Evolutionary conservation across 2,888 invertebrate species (phyloP), one percentile per base, ranked within the genome.

Genomic region (Lasioglossum malachurum): DNA sequence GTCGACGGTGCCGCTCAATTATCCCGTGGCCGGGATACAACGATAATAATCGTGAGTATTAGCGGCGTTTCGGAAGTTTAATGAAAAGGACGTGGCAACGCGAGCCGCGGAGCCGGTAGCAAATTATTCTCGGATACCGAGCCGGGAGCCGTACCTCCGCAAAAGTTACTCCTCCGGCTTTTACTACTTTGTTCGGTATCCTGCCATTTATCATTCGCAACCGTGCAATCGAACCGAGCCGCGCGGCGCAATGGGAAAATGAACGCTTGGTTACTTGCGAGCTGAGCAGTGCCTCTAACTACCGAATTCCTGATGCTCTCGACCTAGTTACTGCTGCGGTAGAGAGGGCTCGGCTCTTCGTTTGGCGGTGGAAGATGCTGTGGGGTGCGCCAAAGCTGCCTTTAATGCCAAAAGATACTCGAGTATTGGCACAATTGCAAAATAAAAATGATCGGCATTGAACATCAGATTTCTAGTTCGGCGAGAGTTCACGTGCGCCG

Each of bases 31-130:
- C 57, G 84, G 80, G 76, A 82, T 84, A 89, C 87, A n/a, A 80
- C 82, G 89, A 87, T 89, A 91, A 91, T 88, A 89, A 88, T 86
- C 76, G 83, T 69, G 88, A 86, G 73, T 88, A 89, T 91, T 88
- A 89, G 80, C 91, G 90, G 88, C 86, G 88, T 91, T 91, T 91
- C 91, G 91, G 90, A 84, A 78, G 84, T 84, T 88, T 88, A 88
- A 90, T 89, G 90, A 90, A 86, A 90, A 90, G 87, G 89, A 90
- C 89, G 88, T 83, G 83, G 88, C 87, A 84, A 82, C 79, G 82
- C 84, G 83, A 90, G 84, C 80, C 72, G 71, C 27, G 49, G 73
- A 49, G 83, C 79, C 85, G 86, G 86, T 88, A 89, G 90, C 83
- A 90, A 90, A 90, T 90, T 90, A 90, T 90, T 83, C 79, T 67